Conservation (phyloP, 2,113 vertebrate genomes). For the Gymnorhina tibicen region DNA sequence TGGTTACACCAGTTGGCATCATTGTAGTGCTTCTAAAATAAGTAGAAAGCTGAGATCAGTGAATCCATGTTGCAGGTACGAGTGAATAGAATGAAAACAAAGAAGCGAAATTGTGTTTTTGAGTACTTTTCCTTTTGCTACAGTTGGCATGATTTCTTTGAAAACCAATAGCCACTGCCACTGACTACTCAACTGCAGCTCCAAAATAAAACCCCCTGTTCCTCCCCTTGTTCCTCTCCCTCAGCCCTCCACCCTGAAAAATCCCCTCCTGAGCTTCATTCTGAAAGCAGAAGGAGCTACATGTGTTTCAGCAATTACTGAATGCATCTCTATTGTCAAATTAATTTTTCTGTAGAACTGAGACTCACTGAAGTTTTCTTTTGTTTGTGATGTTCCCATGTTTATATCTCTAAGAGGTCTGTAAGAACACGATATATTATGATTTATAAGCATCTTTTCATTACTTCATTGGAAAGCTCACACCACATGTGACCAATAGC, state of each 20-base stretch:
- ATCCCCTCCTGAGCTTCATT: neutral
- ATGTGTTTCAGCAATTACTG: neutral
- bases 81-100: neutral
- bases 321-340: neutral
- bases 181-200: neutral
- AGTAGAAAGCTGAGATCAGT: neutral
- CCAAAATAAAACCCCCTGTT: neutral
- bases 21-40: neutral
- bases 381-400: neutral
- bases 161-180: neutral
- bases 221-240: neutral
- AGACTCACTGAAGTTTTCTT: neutral
- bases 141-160: neutral
- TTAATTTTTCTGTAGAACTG: neutral
- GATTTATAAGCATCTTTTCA: neutral
- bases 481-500: neutral
- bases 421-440: accelerated
- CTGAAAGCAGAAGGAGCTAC: constrained; percentile 19
- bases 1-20: constrained; percentile 34
- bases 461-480: neutral
- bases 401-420: neutral
- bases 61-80: neutral
- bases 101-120: neutral
- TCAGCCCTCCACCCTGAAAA: neutral
- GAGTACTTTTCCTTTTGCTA: neutral